phyloP scores from a whole-genome alignment of 2,888 invertebrate genomes.

The Ceriagrion tenellum region DNA sequence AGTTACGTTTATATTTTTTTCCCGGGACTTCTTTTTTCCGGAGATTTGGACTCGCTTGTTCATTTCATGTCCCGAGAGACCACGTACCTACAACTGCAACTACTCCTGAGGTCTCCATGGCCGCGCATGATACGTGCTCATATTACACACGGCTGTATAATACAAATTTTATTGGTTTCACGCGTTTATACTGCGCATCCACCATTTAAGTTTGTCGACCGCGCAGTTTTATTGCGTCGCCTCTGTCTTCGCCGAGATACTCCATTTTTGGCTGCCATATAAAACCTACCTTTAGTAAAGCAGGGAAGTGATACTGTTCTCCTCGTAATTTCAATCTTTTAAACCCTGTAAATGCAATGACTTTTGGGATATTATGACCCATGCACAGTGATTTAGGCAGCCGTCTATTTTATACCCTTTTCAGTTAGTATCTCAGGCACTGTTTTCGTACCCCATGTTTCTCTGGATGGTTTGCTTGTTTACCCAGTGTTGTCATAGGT shows the following conservation, averaged over 20 bases:
- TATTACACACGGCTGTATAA: neutral
- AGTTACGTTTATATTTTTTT: neutral
- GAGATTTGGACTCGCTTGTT: neutral
- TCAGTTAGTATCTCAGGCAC: neutral
- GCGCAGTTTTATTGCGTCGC: neutral
- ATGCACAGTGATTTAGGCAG: neutral
- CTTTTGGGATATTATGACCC: neutral
- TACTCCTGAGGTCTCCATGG: neutral
- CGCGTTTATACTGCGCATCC: neutral
- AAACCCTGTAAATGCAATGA: neutral
- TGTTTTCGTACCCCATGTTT: neutral
- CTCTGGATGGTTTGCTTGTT: too few relatives aligned
- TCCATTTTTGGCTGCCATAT: neutral
- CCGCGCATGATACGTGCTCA: neutral
- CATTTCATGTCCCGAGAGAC: neutral
- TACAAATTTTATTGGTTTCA: neutral
- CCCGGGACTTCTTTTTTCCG: neutral
- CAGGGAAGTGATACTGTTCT: neutral
- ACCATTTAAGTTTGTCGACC: neutral
- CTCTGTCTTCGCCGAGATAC: neutral
- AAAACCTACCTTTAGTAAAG: neutral
- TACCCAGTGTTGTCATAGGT: too few relatives aligned
- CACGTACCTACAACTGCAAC: too few relatives aligned
- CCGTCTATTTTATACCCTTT: neutral
- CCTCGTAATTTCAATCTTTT: neutral